Evolutionary conservation across 2,113 vertebrate species (phyloP), one percentile per base, ranked within the genome.

Genomic region (Rhipidura dahli): DNA sequence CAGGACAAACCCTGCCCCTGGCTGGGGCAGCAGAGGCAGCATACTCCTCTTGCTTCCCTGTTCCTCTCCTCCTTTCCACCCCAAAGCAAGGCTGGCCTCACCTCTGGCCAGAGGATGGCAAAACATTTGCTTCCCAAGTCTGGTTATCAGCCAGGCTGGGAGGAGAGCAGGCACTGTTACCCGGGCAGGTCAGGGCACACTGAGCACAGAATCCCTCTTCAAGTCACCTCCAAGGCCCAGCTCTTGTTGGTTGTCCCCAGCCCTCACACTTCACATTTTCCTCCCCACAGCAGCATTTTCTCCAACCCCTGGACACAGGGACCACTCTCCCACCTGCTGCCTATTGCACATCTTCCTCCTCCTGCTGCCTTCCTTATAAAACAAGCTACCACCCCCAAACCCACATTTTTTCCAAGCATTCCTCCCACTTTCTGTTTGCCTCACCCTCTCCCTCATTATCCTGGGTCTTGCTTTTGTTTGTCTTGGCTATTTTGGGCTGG

Each of bases 391-490:
- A 93, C 90, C 93, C 91, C 60, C 94, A 94, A 95, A 87, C 89
- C 39, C 60, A 70, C 60, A 81, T 73, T 88, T 96, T 96, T 95
- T 92, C 93, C 96, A 94, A 86, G 84, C 95, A 94, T 72, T 79
- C 94, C 92, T 95, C 96, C 94, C 71, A 96, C 94, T 85, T 97
- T 95, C 77, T 96, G 95, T 93, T 95, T 95, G 88, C 88, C 65
- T 94, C 93, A 75, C 69, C 85, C 78, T 93, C 95, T 94, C 78
- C 79, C 85, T 97, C 88, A 97, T 95, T 96, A 96, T 96, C 93
- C 59, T 51, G 83, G 86, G 60, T 86, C 90, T 93, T 0, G n/a
- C 93, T 93, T 95, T 96, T 96, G 94, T 97, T 96, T 96, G 68
- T 96, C 76, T 96, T 94, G 83, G 59, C 88, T 96, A 94, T 94